Conservation (phyloP, 2,888 invertebrate species). For the Hoplodrina blanda region DNA sequence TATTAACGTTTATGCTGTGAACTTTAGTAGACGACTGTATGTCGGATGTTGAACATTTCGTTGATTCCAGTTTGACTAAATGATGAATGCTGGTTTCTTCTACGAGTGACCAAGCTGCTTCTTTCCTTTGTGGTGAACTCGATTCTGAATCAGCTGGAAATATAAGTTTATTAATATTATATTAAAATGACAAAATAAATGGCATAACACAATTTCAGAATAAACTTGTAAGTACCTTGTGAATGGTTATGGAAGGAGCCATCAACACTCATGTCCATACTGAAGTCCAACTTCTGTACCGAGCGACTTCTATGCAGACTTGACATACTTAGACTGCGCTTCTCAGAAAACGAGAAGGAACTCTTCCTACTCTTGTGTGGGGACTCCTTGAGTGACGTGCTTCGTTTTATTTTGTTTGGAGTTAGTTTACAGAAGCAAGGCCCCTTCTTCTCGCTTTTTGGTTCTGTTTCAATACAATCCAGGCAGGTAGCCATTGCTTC, state of each 20-base stretch:
- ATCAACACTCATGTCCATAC: conserved; percentile 89
- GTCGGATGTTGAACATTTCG: conserved; percentile 65
- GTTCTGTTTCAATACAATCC: conserved; percentile 76
- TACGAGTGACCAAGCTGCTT: conserved; percentile 78
- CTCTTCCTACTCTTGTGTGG: conserved; percentile 77
- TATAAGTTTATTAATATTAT: background rate
- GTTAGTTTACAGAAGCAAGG: conserved; percentile 81
- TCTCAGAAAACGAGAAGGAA: conserved; percentile 78
- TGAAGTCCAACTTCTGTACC: conserved; percentile 88
- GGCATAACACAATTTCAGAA: background rate
- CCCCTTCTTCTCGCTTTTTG: conserved; percentile 72
- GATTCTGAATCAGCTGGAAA: conserved; percentile 79
- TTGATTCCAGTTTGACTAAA: conserved; percentile 73
- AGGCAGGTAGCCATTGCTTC: conserved; percentile 85
- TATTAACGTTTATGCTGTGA: conserved; percentile 66
- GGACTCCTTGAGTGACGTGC: conserved; percentile 83
- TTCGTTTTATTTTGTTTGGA: conserved; percentile 80
- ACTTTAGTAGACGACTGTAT: conserved; percentile 75
- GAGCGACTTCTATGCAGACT: conserved; percentile 86
- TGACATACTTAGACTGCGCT: conserved; percentile 84
- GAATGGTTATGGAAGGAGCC: conserved; percentile 82
- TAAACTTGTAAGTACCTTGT: conserved; percentile 72
- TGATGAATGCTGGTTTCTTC: conserved; percentile 77
- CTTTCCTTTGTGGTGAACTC: conserved; percentile 66
- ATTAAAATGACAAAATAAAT: too few species aligned